Evolutionary conservation across 2,888 invertebrate genomes (phyloP), one percentile per base, ranked within the genome.

Genomic region (Rosalia funebris): DNA sequence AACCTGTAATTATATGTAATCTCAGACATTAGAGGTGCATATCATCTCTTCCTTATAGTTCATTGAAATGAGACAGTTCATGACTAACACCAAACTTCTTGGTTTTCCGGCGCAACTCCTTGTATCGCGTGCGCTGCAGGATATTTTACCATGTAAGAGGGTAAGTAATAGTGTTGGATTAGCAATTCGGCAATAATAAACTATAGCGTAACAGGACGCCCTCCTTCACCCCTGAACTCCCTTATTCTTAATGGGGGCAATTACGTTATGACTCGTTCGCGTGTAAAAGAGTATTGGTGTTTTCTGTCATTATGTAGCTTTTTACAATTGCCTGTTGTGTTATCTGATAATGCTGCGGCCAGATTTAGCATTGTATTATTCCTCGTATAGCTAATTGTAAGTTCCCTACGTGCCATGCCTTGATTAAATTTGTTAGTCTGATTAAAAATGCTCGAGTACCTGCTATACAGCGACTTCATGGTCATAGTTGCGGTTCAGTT

Each of bases 221-320:
- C 53, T 16, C 46, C 14, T 19, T 12, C 2, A 17, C 1, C 25
- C 42, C 44, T 4, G 41, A 16, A 1, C 31, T 19, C 37, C 54
- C 12, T 15, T 14, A 17, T 16, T 57, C 71, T 68, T 72, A 74
- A 76, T 76, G 76, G 76, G 71, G 75, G 75, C 78, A 79, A 78
- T 78, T 78, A 78, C 73, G 70, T 78, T 79, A 79, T 78, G 77
- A 74, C 72, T 73, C 65, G 73, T 77, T 79, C 71, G 79, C 79
- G 79, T 79, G 79, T 69, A 60, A 68, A 62, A 64, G 66, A 71
- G 72, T 73, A 71, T 74, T 69, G 72, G 69, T 73, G 71, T 73
- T 73, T 76, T 74, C 72, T 68, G 66, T 75, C 73, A 75, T 76
- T 76, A 75, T 64, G 72, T 39, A 31, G 52, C 65, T 65, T 69